A percentile compares a stretch with the other conserved stretches of the same genome.
Evolutionary conservation across 2,888 invertebrate genomes (phyloP).

Genomic region (Cheilosia scutellata): DNA sequence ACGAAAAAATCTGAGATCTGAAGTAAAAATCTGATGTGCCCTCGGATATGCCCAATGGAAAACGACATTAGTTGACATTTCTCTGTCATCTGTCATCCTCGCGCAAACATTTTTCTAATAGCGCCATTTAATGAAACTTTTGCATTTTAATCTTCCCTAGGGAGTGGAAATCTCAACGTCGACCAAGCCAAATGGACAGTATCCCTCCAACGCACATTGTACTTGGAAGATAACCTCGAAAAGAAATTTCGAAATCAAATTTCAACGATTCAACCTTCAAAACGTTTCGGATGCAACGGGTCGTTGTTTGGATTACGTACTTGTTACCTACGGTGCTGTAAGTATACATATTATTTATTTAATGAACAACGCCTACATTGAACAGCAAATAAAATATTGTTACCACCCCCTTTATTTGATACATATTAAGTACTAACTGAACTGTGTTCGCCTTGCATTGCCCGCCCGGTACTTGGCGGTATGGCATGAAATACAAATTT

Average conservation of each 20-base stretch:
- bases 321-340: conserved; percentile 75
- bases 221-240: conserved; percentile 85
- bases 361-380: too few relatives aligned
- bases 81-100: not conserved
- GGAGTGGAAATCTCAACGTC: conserved; percentile 10
- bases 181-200: conserved; percentile 78
- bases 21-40: too few relatives aligned
- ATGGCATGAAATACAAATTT: too few relatives aligned
- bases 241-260: conserved; percentile 83
- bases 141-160: not conserved
- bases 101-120: too few relatives aligned
- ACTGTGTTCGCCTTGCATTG: too few relatives aligned
- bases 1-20: too few relatives aligned
- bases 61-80: too few relatives aligned
- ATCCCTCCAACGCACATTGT: conserved; percentile 86
- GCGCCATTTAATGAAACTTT: not conserved
- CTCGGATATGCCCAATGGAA: too few relatives aligned
- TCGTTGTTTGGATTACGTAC: conserved; percentile 80
- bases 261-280: conserved; percentile 86
- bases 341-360: conserved; percentile 37
- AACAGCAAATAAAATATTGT: too few relatives aligned
- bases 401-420: too few relatives aligned
- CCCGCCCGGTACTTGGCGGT: too few relatives aligned
- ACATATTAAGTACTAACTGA: too few relatives aligned
- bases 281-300: conserved; percentile 80